phyloP scores from a whole-genome alignment of 2,113 vertebrate genomes.

The Pelecanus crispus region DNA sequence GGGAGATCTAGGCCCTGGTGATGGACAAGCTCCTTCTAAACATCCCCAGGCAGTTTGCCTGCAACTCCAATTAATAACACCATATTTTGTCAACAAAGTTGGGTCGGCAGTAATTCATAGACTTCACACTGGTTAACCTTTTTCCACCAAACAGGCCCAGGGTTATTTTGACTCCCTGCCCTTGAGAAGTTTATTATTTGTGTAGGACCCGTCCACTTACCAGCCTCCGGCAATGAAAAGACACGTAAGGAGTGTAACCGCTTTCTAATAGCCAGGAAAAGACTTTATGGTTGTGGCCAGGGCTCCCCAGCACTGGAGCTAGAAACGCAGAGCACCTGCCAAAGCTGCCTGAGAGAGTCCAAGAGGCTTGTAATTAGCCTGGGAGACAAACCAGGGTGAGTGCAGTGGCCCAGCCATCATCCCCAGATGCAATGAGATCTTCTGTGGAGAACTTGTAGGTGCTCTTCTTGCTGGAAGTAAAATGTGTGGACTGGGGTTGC shows the following conservation, averaged over 20 bases:
- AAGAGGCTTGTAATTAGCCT: not conserved
- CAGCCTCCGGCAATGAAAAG: not conserved
- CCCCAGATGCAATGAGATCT: not conserved
- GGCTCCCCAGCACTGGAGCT: not conserved
- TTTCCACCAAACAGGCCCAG: not conserved
- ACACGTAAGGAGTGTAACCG: fast-evolving
- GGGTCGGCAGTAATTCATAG: not conserved
- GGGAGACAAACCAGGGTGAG: not conserved
- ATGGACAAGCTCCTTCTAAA: not conserved
- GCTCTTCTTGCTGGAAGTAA: not conserved
- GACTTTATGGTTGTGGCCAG: not conserved
- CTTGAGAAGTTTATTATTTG: conserved; percentile 48
- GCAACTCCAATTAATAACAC: conserved; percentile 11
- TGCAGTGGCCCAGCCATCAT: fast-evolving
- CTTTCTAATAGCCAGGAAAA: not conserved
- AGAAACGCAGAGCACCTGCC: conserved; percentile 12
- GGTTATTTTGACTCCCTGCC: conserved; percentile 28
- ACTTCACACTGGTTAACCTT: conserved; percentile 16
- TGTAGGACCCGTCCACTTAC: not conserved
- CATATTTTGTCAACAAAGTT: conserved; percentile 1
- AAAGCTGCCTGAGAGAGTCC: conserved; percentile 6
- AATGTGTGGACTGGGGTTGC: fast-evolving
- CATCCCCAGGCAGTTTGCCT: not conserved
- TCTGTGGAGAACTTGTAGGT: not conserved
- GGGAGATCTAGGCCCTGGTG: not conserved